Evolutionary conservation across 2,797 vertebrate species (phyloP).

Genomic region (Hafferia zeledoni): DNA sequence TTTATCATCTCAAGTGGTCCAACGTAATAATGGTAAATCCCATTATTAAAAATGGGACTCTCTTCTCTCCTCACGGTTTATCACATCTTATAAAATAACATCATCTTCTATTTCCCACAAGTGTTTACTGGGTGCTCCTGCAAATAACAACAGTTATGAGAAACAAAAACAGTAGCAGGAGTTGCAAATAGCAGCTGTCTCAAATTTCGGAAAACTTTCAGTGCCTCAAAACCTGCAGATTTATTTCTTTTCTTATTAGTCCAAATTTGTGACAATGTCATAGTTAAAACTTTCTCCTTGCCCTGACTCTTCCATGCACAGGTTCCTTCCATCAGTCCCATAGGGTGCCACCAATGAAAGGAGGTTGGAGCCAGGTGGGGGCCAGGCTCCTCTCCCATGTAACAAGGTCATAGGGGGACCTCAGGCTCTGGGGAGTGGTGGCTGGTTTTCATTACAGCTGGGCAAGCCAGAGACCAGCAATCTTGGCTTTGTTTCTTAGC

Average conservation of each 20-base stretch:
- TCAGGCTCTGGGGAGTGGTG: background rate
- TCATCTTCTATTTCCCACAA: background rate
- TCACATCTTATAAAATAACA: background rate
- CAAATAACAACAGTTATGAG: background rate
- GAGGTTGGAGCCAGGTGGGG: background rate
- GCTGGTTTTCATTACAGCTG: background rate
- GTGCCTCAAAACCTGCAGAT: background rate
- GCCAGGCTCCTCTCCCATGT: background rate
- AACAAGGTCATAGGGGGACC: background rate
- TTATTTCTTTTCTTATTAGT: background rate
- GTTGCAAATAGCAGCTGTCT: background rate
- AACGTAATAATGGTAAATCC: background rate
- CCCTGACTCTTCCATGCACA: background rate
- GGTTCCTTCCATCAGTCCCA: background rate
- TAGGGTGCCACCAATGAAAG: background rate
- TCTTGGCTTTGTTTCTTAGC: background rate
- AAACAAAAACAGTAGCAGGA: background rate
- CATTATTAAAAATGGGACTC: background rate
- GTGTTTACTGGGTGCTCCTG: background rate
- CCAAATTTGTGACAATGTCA: background rate
- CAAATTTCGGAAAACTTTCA: background rate
- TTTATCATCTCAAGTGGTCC: rapidly evolving
- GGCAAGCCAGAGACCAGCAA: background rate
- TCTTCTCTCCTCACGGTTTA: background rate
- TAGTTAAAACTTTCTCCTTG: background rate